Percentiles rank a stretch among this genome's conserved stretches.
Conservation (phyloP, 2,113 vertebrate species). For the Thermophis baileyi region DNA sequence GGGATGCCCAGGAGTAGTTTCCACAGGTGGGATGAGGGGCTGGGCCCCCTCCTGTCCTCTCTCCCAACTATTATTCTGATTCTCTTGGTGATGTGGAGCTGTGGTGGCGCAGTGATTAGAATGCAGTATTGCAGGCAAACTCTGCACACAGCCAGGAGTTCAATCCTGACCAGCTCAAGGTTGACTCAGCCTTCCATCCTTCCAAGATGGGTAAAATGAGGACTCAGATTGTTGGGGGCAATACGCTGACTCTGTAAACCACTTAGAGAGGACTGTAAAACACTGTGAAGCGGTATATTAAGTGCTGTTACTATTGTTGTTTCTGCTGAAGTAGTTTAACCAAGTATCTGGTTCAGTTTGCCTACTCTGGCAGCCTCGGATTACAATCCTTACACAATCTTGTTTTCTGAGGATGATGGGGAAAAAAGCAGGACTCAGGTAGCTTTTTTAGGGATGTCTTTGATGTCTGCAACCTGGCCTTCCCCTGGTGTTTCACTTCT, state of each 20-base stretch:
- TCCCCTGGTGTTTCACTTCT: background rate
- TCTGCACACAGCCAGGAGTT: no score
- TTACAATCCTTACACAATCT: background rate
- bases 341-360: background rate
- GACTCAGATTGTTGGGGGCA: no score
- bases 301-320: background rate
- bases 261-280: no score
- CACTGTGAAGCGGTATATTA: no score
- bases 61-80: background rate
- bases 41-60: no score
- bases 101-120: no score
- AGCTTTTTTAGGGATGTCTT: background rate
- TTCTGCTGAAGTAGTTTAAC: background rate
- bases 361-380: background rate
- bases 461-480: background rate
- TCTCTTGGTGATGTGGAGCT: background rate
- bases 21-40: background rate
- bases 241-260: no score
- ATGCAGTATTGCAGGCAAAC: no score
- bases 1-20: background rate
- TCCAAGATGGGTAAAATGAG: no score
- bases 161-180: no score
- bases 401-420: background rate
- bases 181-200: no score
- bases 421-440: background rate